Evolutionary conservation across 1,140 invertebrate genomes (phyloP), one percentile per base, ranked within the genome.

Genomic region (Cataglyphis hispanica): DNA sequence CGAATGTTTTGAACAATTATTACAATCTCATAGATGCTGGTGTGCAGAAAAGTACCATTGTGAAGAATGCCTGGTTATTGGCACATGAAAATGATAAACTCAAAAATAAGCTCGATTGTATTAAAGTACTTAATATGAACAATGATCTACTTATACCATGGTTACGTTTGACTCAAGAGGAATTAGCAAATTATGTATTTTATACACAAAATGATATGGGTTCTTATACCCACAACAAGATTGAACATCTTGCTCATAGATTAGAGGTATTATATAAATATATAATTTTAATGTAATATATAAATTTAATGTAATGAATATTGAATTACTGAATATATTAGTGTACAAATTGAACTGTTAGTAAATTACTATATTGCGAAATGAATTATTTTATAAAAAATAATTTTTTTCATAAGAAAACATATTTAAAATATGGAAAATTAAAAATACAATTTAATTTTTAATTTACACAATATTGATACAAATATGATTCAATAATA

Each of bases 1-100:
- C 25, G 0, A 25, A 83, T 34, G 16, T 83, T 25, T n/a, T 83
- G 11, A 46, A 83, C 19, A 83, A 83, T 74, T 83, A 83, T 74
- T 60, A 83, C 4, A 74, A 61, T 22, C 37, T 83, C 0, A 5
- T 61, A 19, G 53, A 83, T 1, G 37, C 37, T 34, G 37, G 25
- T 2, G 1, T 83, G 10, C 67, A 74, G 13, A 72, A 61, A 25
- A 16, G 0, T 11, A 50, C 53, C 8, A 37, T 83, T 31, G 1
- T 6, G 2, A 46, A 25, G 0, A 61, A 83, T 19, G 2, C 11
- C 53, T 83, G 78, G 78, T 34, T 83, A 2, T 43, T 83, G 11
- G 13, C 53, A 0, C 13, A 83, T 1, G 53, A 83, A 19, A 46
- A 34, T 8, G 34, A 34, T 34, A 74, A 34, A 19, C n/a, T 83